A percentile compares a stretch with the other conserved stretches of the same genome.
phyloP scores from a whole-genome alignment of 2,888 invertebrate genomes.

The Julus scandinavius region DNA sequence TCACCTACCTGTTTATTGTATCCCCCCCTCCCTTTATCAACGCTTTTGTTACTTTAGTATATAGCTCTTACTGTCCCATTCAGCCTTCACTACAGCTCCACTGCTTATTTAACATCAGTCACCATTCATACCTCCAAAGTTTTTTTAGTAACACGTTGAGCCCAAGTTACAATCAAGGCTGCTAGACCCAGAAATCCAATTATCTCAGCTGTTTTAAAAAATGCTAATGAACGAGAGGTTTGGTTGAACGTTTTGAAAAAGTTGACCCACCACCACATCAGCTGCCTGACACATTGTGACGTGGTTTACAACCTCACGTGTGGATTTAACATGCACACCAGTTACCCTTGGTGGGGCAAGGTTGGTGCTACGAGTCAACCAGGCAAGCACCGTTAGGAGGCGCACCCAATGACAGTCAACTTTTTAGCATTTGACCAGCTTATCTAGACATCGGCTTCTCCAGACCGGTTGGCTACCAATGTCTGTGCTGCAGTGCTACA shows the following conservation, averaged over 20 bases:
- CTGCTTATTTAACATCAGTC: background rate
- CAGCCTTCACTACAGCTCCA: background rate
- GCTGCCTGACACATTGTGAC: background rate
- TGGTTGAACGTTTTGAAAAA: background rate
- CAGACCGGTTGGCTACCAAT: no score
- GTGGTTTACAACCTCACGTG: slow-evolving; percentile 1
- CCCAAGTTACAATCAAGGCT: background rate
- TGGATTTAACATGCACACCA: slow-evolving; percentile 24
- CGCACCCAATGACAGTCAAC: slow-evolving; percentile 28
- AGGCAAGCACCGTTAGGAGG: slow-evolving; percentile 32
- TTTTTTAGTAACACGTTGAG: background rate
- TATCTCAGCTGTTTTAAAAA: background rate
- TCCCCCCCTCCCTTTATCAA: background rate
- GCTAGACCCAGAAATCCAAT: background rate
- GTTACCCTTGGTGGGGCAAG: slow-evolving; percentile 13
- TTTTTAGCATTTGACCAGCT: background rate
- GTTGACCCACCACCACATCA: slow-evolving; percentile 20
- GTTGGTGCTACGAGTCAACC: background rate
- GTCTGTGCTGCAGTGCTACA: background rate
- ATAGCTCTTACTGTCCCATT: slow-evolving; percentile 39
- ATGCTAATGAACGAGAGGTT: background rate
- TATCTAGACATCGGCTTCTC: no score
- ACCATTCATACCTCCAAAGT: background rate
- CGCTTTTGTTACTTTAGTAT: background rate
- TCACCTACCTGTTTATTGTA: slow-evolving; percentile 43